Evolutionary conservation across 2,888 invertebrate species (phyloP).

Genomic region (Sinohyriopsis cumingii): DNA sequence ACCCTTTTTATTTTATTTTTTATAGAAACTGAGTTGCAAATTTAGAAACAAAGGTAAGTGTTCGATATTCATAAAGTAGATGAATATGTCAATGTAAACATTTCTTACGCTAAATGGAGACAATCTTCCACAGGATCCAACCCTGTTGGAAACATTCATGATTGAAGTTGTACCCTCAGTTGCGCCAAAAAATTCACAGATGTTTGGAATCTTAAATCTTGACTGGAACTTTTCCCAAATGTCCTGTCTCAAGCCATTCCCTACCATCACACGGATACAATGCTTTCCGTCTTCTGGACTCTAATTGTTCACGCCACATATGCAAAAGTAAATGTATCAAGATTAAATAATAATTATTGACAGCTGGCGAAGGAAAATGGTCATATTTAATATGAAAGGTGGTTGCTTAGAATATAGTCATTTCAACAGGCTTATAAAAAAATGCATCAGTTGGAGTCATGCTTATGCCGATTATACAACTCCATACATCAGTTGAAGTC

Average conservation of each 20-base stretch:
- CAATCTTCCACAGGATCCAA: slow-evolving; percentile 51
- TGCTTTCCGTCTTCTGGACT: slow-evolving; percentile 70
- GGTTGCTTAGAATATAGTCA: too few species aligned
- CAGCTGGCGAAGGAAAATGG: too few species aligned
- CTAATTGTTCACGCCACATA: slow-evolving; percentile 13
- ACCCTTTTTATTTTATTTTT: too few species aligned
- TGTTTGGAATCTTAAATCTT: slow-evolving; percentile 86
- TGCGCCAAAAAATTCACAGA: slow-evolving; percentile 95
- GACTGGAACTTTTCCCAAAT: slow-evolving; percentile 92
- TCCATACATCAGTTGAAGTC: too few species aligned
- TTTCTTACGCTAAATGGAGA: slow-evolving; percentile 50
- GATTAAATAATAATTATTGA: too few species aligned
- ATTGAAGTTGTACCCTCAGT: slow-evolving; percentile 98
- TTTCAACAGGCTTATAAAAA: too few species aligned
- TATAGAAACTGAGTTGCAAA: not conserved
- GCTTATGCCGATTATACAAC: too few species aligned
- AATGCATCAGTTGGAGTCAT: too few species aligned
- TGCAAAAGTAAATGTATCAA: too few species aligned
- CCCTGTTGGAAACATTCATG: slow-evolving; percentile 89
- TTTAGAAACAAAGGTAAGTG: not conserved
- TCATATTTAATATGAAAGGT: too few species aligned
- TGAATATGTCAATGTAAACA: not conserved
- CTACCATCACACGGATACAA: slow-evolving; percentile 82
- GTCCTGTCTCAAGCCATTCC: slow-evolving; percentile 93
- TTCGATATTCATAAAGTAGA: not conserved